Conservation (phyloP, 2,888 invertebrate species). For the Fissipunctia ypsillon region DNA sequence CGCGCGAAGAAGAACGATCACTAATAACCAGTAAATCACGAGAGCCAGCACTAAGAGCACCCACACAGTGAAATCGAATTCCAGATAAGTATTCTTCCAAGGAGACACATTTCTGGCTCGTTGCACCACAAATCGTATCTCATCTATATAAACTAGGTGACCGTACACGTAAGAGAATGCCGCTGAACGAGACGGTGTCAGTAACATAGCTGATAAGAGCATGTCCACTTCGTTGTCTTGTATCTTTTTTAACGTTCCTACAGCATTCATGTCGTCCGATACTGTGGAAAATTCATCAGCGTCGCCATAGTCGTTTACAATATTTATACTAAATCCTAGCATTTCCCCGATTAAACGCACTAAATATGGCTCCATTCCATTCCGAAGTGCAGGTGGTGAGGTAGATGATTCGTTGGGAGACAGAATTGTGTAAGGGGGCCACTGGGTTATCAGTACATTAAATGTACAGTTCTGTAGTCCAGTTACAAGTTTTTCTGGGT, state of each 20-base stretch:
- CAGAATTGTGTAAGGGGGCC: constrained; percentile 72
- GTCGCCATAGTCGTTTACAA: constrained; percentile 63
- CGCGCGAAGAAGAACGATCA: constrained; percentile 37
- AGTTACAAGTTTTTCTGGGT: constrained; percentile 70
- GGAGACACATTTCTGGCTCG: constrained; percentile 23
- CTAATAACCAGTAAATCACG: constrained; percentile 42
- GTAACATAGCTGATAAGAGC: constrained; percentile 49
- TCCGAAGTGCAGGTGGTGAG: constrained; percentile 14
- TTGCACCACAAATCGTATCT: constrained; percentile 55
- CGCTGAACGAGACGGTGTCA: constrained; percentile 47
- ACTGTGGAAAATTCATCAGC: constrained; percentile 69
- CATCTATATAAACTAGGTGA: constrained; percentile 51
- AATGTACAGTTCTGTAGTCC: constrained; percentile 77
- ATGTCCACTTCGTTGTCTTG: constrained; percentile 56
- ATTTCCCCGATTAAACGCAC: constrained; percentile 71
- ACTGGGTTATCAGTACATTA: constrained; percentile 70
- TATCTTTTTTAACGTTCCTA: constrained; percentile 63
- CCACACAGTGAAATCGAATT: constrained; percentile 61
- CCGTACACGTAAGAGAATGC: constrained; percentile 52
- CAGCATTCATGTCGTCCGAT: constrained; percentile 66
- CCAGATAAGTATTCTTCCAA: constrained; percentile 66
- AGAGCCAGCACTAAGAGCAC: constrained; percentile 50
- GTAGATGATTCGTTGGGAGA: constrained; percentile 20
- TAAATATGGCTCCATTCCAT: constrained; percentile 71
- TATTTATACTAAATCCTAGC: constrained; percentile 74